Percentiles rank a stretch among this genome's conserved stretches.
Conservation (phyloP, 2,888 invertebrate species). For the Scaptodrosophila latifasciaeformis region DNA sequence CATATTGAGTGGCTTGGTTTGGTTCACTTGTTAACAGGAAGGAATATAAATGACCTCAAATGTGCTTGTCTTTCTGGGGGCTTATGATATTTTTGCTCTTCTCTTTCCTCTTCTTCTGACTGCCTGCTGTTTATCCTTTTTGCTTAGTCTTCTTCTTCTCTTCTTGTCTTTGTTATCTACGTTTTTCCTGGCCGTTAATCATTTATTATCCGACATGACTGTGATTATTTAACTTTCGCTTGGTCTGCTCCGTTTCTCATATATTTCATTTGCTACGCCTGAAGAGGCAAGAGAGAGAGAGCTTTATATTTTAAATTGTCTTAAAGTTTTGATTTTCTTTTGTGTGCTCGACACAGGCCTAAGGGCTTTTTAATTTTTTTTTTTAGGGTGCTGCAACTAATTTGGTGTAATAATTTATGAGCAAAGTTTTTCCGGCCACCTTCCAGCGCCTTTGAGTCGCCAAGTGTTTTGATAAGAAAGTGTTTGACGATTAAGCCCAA, state of each 20-base stretch:
- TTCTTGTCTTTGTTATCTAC: not conserved
- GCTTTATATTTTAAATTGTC: conserved; percentile 30
- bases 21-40: conserved; percentile 8
- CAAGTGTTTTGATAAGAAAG: conserved; percentile 35
- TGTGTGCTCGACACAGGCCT: too few species aligned
- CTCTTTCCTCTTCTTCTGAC: too few species aligned
- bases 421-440: conserved; percentile 34
- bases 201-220: conserved; percentile 66
- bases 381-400: conserved; percentile 30
- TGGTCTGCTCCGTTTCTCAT: conserved; percentile 17
- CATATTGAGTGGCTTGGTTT: not conserved
- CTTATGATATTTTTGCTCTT: too few species aligned
- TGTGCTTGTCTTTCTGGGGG: conserved; percentile 22
- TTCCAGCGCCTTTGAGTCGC: conserved; percentile 12
- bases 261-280: conserved; percentile 49
- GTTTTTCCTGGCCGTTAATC: conserved; percentile 45
- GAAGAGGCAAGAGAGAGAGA: too few species aligned
- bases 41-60: conserved; percentile 47
- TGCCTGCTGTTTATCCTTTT: too few species aligned
- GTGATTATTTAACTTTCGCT: conserved; percentile 64
- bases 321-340: not conserved
- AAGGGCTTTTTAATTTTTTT: too few species aligned
- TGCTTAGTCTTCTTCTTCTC: too few species aligned
- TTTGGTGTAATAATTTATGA: conserved; percentile 57
- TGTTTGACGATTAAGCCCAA: conserved; percentile 50